Evolutionary conservation across 2,888 invertebrate genomes (phyloP).

Genomic region (Nowickia ferox): DNA sequence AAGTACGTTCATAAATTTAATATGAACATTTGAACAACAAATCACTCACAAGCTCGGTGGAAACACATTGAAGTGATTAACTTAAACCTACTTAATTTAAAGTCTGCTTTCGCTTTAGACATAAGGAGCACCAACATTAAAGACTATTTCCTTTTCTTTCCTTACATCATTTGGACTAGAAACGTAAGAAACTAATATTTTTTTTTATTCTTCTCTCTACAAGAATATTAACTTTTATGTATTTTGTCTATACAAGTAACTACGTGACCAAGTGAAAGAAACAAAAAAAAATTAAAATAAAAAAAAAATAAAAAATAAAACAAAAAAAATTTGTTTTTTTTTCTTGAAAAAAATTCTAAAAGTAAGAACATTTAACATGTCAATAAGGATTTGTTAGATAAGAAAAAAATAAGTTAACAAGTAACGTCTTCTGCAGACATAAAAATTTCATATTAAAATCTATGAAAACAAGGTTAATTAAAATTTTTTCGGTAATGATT

Average conservation of each 20-base stretch:
- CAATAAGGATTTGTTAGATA: constrained; percentile 58
- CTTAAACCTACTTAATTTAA: no score
- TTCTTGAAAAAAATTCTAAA: background rate
- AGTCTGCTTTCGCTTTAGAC: constrained; percentile 41
- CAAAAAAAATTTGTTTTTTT: no score
- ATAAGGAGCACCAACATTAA: constrained; percentile 50
- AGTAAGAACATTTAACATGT: constrained; percentile 58
- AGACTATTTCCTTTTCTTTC: constrained; percentile 11
- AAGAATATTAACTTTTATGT: constrained; percentile 8
- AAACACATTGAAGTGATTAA: no score
- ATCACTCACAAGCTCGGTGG: no score
- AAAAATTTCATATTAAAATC: background rate
- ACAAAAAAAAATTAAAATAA: background rate
- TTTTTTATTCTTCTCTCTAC: background rate
- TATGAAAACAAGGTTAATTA: no score
- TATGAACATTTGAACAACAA: no score
- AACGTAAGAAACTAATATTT: constrained; percentile 21
- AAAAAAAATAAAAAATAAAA: no score
- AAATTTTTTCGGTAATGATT: no score
- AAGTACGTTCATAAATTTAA: no score
- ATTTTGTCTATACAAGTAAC: constrained; percentile 8
- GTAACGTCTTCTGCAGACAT: background rate
- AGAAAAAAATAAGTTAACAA: background rate
- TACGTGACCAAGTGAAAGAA: constrained; percentile 41
- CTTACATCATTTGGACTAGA: background rate